A percentile compares a stretch with the other conserved stretches of the same genome.
These are phyloP conservation scores for Drosophila saltans DNA, from an alignment of 1,140 invertebrate species.

Conservation along the genomic window DNA sequence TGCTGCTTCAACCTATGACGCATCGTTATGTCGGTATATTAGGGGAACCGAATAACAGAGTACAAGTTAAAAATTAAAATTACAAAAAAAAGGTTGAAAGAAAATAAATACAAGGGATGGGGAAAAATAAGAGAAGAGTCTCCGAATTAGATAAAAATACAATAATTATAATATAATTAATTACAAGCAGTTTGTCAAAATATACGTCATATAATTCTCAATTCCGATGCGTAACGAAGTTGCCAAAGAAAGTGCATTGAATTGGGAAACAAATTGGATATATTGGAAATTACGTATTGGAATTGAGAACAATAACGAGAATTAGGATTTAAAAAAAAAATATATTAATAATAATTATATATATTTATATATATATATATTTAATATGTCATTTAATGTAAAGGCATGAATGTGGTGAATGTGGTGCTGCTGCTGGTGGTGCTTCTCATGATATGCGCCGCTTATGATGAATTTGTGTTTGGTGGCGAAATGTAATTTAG, in stretches of 20 bases:
- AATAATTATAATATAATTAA: conserved; percentile 9
- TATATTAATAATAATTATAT: neutral
- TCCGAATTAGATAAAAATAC: neutral
- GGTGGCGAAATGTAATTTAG: neutral
- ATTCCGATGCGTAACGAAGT: neutral
- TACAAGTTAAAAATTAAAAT: conserved; percentile 31
- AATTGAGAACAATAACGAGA: neutral
- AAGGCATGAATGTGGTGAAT: conserved; percentile 11
- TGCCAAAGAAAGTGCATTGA: too few relatives aligned
- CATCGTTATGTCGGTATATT: conserved; percentile 19
- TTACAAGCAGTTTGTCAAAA: neutral
- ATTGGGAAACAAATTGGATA: too few relatives aligned
- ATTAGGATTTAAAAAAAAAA: conserved; percentile 1
- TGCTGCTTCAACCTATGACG: conserved; percentile 18
- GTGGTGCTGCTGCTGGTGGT: neutral
- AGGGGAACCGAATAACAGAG: conserved; percentile 33
- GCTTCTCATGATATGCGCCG: neutral
- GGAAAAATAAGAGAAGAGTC: neutral
- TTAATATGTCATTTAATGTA: neutral
- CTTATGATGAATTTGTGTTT: neutral
- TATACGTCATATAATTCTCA: neutral
- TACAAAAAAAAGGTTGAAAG: neutral
- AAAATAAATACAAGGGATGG: conserved; percentile 15
- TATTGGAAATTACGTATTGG: neutral
- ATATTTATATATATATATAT: neutral